Conservation (phyloP, 2,113 vertebrate species). For the Oreotragus oreotragus region DNA sequence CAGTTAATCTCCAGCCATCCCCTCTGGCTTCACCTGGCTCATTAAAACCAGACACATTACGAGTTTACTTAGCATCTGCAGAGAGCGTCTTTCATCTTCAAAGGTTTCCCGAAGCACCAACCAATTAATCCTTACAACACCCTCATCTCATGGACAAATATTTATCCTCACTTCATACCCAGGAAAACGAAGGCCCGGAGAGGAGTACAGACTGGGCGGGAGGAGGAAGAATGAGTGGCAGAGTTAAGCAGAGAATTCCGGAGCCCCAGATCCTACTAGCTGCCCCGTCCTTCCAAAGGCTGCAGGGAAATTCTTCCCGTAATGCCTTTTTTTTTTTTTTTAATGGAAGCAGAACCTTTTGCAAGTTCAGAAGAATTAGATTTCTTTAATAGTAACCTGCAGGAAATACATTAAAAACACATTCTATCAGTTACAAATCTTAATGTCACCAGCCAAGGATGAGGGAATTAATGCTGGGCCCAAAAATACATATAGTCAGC, state of each 20-base stretch:
- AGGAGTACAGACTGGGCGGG: neutral
- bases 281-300: neutral
- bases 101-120: conserved; percentile 63
- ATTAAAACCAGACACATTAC: conserved; percentile 68
- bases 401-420: conserved; percentile 81
- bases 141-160: conserved; percentile 68
- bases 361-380: conserved; percentile 69
- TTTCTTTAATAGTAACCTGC: conserved; percentile 74
- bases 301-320: conserved; percentile 28
- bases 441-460: conserved; percentile 72
- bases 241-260: neutral
- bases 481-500: conserved; percentile 65
- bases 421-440: conserved; percentile 75
- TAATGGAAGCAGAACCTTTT: conserved; percentile 69
- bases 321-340: conserved; percentile 38
- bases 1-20: conserved; percentile 60
- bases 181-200: neutral
- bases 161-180: conserved; percentile 67
- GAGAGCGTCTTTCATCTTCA: conserved; percentile 72
- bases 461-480: conserved; percentile 70
- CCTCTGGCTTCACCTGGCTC: conserved; percentile 65
- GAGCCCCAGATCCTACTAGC: neutral
- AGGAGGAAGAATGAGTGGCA: neutral
- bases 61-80: conserved; percentile 62
- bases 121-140: conserved; percentile 74